phyloP scores from a whole-genome alignment of 1,140 invertebrate genomes.

The Chelonus insularis region DNA sequence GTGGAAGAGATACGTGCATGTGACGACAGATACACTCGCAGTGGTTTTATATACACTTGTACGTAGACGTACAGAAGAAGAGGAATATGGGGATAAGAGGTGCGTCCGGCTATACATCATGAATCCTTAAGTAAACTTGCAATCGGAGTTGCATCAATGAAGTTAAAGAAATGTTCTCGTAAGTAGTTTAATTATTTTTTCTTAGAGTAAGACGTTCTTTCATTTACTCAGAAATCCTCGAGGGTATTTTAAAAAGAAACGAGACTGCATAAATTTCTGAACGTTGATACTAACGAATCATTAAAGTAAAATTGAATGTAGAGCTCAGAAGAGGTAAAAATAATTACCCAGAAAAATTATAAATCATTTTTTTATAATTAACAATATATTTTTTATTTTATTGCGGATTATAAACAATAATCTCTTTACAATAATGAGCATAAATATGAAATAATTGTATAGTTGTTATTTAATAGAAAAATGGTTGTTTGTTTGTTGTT shows the following conservation, averaged over 20 bases:
- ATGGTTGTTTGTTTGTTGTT: too few species aligned
- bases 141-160: conserved; percentile 13
- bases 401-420: too few species aligned
- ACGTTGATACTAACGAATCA: too few species aligned
- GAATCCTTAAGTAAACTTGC: neutral
- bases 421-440: too few species aligned
- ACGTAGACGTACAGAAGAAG: neutral
- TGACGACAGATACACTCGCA: too few species aligned
- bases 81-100: neutral
- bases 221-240: neutral
- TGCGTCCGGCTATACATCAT: neutral
- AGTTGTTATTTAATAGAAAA: too few species aligned
- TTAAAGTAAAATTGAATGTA: too few species aligned
- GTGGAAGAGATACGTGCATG: conserved; percentile 24
- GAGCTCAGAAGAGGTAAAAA: too few species aligned
- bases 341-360: neutral
- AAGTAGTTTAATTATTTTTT: conserved; percentile 17
- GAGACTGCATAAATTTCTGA: neutral
- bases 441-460: too few species aligned
- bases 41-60: conserved; percentile 15
- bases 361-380: too few species aligned
- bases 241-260: neutral
- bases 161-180: neutral
- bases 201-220: neutral
- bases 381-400: too few species aligned